Base-by-base conservation (phyloP, 1,140 invertebrate species). In the Helicoverpa armigera region DNA sequence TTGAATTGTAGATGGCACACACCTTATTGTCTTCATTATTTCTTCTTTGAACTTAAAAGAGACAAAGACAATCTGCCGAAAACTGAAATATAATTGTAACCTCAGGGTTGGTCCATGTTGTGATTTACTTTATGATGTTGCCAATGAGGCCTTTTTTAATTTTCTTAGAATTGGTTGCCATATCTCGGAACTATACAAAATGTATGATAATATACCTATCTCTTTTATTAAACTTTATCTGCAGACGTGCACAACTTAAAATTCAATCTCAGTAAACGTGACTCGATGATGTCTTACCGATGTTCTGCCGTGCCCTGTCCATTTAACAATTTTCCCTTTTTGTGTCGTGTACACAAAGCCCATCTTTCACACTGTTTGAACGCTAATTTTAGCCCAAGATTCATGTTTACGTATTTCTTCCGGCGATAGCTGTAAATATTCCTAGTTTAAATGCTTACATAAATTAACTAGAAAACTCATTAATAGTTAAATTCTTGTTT, bases 371-470 rank as follows among this genome's bases (percentile, higher is more conserved):
- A 56, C 61, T 63, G 50, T 51, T 67, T 76, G 48, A 58, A 11
- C 67, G 77, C 74, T 82, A 79, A 82, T 82, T 80, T 82, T 82
- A 82, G 81, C 60, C 53, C 31, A 35, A 79, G n/a, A 79, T 58
- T 58, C 43, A 69, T 82, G 81, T 80, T 82, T 82, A 79, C 77
- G 31, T 70, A 82, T 76, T 31, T 82, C 81, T 82, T 82, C 81
- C 77, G 81, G 81, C 77, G 72, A 69, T 67, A 58, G 54, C n/a
- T 58, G 54, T 79, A 79, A 79, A 50, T 56, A 43, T 70, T 54
- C 54, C 0, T 67, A 50, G 14, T 65, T 14, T 51, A 60, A 48
- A 60, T n/a, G 54, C 11, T 29, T 35, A 48, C 72, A 58, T 58
- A 51, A 43, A 51, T 58, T 18, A 43, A 3, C 16, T 35, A 14